Percentiles rank a stretch among this genome's conserved stretches.
phyloP scores from a whole-genome alignment of 2,888 invertebrate species.

The Leucoma salicis region DNA sequence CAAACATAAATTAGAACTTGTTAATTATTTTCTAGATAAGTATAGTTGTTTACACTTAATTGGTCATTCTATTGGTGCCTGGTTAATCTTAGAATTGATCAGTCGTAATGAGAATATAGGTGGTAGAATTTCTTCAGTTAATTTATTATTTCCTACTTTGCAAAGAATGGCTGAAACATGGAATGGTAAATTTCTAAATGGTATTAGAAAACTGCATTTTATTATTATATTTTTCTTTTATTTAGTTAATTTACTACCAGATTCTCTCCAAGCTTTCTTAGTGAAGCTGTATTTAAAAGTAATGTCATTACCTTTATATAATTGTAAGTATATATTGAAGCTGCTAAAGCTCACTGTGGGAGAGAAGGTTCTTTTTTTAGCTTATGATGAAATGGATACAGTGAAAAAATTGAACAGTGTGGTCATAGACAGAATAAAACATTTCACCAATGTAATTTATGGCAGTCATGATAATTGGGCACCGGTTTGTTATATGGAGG shows the following conservation, averaged over 20 bases:
- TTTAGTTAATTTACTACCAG: slow-evolving; percentile 78
- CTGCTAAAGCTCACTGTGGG: slow-evolving; percentile 83
- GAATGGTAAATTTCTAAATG: slow-evolving; percentile 88
- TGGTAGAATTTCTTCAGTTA: slow-evolving; percentile 82
- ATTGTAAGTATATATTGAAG: slow-evolving; percentile 75
- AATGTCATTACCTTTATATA: slow-evolving; percentile 73
- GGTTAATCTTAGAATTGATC: slow-evolving; percentile 89
- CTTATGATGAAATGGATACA: slow-evolving; percentile 90
- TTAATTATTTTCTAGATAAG: slow-evolving; percentile 87
- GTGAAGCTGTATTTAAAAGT: slow-evolving; percentile 81
- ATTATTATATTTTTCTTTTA: slow-evolving; percentile 60
- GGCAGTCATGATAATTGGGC: slow-evolving; percentile 92
- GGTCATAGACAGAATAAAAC: slow-evolving; percentile 84
- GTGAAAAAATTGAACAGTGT: slow-evolving; percentile 86
- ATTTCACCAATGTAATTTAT: slow-evolving; percentile 85
- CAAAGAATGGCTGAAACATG: slow-evolving; percentile 90
- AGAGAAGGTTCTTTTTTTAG: slow-evolving; percentile 86
- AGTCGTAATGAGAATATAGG: slow-evolving; percentile 79
- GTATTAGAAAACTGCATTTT: slow-evolving; percentile 66
- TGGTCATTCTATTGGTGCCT: slow-evolving; percentile 95
- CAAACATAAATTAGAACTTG: slow-evolving; percentile 89
- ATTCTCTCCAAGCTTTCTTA: slow-evolving; percentile 68
- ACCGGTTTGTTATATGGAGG: slow-evolving; percentile 86
- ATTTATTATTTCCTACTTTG: slow-evolving; percentile 93
- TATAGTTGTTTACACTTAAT: slow-evolving; percentile 90